phyloP scores from a whole-genome alignment of 2,888 invertebrate species.

The Hyposoter didymator region DNA sequence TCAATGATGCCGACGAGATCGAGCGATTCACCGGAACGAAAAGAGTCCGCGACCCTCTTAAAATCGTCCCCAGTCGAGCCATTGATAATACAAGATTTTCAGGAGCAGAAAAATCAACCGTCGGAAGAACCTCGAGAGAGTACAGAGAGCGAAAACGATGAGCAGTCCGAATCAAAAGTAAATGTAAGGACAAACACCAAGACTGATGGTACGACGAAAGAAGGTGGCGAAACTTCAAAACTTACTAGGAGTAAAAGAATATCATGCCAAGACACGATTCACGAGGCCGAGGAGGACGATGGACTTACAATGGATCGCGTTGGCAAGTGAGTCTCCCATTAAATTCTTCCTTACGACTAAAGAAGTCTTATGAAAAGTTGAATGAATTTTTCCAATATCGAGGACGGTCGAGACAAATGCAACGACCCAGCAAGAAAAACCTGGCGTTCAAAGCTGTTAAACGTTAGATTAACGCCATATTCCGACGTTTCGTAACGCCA shows the following conservation, averaged over 20 bases:
- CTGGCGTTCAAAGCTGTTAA: too few relatives aligned
- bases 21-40: conserved; percentile 75
- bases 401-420: neutral
- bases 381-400: neutral
- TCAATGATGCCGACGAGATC: conserved; percentile 78
- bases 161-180: conserved; percentile 77
- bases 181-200: conserved; percentile 75
- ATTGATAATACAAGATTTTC: conserved; percentile 66
- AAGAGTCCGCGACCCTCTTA: conserved; percentile 76
- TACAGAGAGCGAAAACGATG: conserved; percentile 53
- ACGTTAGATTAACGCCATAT: too few relatives aligned
- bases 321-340: conserved; percentile 77
- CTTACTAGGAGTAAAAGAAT: conserved; percentile 76
- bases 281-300: conserved; percentile 79
- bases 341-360: neutral
- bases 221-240: conserved; percentile 73
- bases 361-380: neutral
- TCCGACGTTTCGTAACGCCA: too few relatives aligned
- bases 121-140: conserved; percentile 59
- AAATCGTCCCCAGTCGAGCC: conserved; percentile 71
- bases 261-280: conserved; percentile 79
- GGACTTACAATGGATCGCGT: conserved; percentile 80
- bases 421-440: too few relatives aligned
- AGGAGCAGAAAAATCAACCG: conserved; percentile 56
- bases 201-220: conserved; percentile 73